A percentile compares a stretch with the other conserved stretches of the same genome.
Evolutionary conservation across 2,113 vertebrate genomes (phyloP).

Genomic region (Puma concolor): DNA sequence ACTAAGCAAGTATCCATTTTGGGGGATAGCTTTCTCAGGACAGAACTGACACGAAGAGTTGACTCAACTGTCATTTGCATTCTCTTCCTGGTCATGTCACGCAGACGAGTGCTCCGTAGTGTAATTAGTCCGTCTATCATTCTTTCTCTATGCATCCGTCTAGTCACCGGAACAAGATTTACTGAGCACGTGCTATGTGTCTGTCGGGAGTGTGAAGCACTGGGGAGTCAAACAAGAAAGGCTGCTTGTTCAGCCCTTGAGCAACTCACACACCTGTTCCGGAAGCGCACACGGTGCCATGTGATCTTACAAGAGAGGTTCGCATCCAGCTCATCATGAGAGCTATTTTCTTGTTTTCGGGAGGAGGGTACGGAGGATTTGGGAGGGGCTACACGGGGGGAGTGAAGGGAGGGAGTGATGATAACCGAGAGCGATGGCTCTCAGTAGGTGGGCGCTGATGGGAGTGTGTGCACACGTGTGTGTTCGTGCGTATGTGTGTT

Average conservation of each 20-base stretch:
- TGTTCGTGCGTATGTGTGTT: no score
- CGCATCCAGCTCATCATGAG: neutral
- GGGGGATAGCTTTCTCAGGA: neutral
- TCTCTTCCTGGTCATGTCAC: neutral
- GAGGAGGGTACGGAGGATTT: neutral
- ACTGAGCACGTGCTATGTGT: neutral
- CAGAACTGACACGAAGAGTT: neutral
- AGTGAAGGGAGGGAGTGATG: no score
- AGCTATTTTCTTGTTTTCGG: constrained; percentile 2
- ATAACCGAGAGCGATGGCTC: neutral
- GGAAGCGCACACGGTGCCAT: fast-evolving
- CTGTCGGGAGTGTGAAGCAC: neutral
- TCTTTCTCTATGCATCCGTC: neutral
- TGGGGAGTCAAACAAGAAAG: neutral
- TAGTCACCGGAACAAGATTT: neutral
- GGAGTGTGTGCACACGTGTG: neutral
- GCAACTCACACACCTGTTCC: neutral
- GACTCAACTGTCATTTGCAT: neutral
- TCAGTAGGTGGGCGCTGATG: neutral
- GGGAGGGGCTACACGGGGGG: neutral
- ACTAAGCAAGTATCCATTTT: neutral
- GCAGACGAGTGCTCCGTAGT: neutral
- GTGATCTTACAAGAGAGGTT: neutral
- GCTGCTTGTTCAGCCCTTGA: neutral
- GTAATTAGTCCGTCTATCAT: neutral